phyloP scores from a whole-genome alignment of 1,140 invertebrate genomes.

The Drosophila setifemur region DNA sequence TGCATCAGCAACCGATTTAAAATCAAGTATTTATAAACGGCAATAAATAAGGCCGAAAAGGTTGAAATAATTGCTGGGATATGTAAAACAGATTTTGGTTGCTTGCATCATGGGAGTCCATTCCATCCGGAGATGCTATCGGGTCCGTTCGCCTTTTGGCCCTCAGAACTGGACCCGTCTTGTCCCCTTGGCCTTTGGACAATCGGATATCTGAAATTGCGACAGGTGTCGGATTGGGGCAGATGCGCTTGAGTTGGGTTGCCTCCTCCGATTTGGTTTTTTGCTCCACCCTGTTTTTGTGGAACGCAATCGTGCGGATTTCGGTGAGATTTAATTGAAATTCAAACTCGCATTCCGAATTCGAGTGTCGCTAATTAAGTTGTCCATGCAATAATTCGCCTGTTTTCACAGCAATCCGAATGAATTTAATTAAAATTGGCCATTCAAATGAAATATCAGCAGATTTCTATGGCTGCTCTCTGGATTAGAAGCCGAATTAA shows the following conservation, averaged over 20 bases:
- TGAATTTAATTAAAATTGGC: slow-evolving; percentile 55
- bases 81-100: slow-evolving; percentile 52
- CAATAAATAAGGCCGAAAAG: slow-evolving; percentile 46
- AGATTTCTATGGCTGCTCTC: background rate
- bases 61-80: slow-evolving; percentile 54
- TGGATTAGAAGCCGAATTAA: too few relatives aligned
- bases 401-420: slow-evolving; percentile 15
- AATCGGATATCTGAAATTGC: slow-evolving; percentile 37
- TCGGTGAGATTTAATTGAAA: slow-evolving; percentile 56
- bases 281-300: background rate
- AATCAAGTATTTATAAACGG: slow-evolving; percentile 54
- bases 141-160: background rate
- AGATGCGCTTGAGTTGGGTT: slow-evolving; percentile 65
- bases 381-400: slow-evolving; percentile 54
- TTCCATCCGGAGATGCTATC: slow-evolving; percentile 1
- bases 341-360: slow-evolving; percentile 47
- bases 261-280: background rate
- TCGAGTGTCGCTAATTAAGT: slow-evolving; percentile 55
- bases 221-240: slow-evolving; percentile 64
- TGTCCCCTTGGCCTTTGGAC: slow-evolving; percentile 18
- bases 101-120: slow-evolving; percentile 6
- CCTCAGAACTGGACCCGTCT: background rate
- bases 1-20: slow-evolving; percentile 8
- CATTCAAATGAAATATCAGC: slow-evolving; percentile 35
- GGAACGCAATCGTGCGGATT: slow-evolving; percentile 32